Evolutionary conservation across 2,113 vertebrate genomes (phyloP).

Genomic region (Alligator mississippiensis): DNA sequence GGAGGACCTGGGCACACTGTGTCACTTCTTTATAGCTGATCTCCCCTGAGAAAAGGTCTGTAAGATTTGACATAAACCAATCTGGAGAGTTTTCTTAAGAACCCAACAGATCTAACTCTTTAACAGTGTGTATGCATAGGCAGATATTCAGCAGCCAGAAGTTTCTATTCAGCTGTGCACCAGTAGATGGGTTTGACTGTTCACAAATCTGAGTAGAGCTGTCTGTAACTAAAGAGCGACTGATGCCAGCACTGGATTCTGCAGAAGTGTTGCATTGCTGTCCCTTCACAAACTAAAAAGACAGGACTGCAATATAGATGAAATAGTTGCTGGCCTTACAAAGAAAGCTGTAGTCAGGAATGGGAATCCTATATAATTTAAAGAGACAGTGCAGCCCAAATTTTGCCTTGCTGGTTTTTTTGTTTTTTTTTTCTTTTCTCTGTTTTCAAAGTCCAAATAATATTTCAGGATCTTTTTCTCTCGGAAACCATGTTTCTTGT

Average conservation of each 20-base stretch:
- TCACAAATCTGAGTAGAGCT: neutral
- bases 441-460: neutral
- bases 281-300: neutral
- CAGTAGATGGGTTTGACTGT: neutral
- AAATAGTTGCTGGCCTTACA: neutral
- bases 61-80: neutral
- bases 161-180: neutral
- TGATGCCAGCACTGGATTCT: slow-evolving; percentile 8
- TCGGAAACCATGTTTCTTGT: accelerated
- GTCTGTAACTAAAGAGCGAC: neutral
- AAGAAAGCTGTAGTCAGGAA: neutral
- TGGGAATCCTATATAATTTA: neutral
- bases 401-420: neutral
- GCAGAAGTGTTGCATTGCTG: slow-evolving; percentile 33
- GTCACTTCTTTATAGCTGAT: neutral
- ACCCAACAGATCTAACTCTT: neutral
- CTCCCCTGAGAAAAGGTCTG: neutral
- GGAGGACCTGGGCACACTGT: neutral
- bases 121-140: neutral
- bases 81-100: accelerated
- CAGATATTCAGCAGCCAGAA: neutral
- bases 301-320: neutral
- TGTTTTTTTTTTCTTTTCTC: neutral
- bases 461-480: neutral
- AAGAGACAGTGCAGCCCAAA: neutral